A percentile compares a stretch with the other conserved stretches of the same genome.
Evolutionary conservation across 2,888 invertebrate species (phyloP).

Genomic region (Eucera pruinosa): DNA sequence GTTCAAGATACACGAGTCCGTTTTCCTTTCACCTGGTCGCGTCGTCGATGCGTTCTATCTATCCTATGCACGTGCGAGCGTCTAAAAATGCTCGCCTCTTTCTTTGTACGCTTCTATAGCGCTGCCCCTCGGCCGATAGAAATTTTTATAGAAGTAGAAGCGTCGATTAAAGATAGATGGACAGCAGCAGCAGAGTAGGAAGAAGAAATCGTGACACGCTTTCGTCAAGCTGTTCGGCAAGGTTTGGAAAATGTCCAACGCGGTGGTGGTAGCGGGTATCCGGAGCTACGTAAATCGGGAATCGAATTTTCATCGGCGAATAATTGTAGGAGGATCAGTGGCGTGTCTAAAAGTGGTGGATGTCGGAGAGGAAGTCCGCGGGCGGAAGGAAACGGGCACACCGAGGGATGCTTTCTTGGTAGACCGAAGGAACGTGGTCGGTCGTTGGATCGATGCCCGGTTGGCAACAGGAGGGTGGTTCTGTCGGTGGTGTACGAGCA

Average conservation of each 20-base stretch:
- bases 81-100: background rate
- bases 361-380: constrained; percentile 24
- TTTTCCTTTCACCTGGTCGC: constrained; percentile 51
- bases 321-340: background rate
- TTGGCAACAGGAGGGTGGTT: constrained; percentile 79
- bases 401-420: constrained; percentile 60
- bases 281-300: background rate
- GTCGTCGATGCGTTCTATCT: background rate
- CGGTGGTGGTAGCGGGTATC: background rate
- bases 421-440: constrained; percentile 67
- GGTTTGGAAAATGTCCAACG: background rate
- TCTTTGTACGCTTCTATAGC: background rate
- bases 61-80: background rate
- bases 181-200: background rate
- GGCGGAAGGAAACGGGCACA: constrained; percentile 46
- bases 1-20: constrained; percentile 12
- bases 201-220: background rate
- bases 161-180: background rate
- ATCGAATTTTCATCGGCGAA: constrained; percentile 15
- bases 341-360: background rate
- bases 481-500: constrained; percentile 47
- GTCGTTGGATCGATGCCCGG: constrained; percentile 81
- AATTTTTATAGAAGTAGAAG: background rate
- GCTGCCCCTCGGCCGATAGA: background rate
- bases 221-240: background rate